Base-by-base conservation (phyloP, 2,113 vertebrate genomes). In the Brachionichthys hirsutus region DNA sequence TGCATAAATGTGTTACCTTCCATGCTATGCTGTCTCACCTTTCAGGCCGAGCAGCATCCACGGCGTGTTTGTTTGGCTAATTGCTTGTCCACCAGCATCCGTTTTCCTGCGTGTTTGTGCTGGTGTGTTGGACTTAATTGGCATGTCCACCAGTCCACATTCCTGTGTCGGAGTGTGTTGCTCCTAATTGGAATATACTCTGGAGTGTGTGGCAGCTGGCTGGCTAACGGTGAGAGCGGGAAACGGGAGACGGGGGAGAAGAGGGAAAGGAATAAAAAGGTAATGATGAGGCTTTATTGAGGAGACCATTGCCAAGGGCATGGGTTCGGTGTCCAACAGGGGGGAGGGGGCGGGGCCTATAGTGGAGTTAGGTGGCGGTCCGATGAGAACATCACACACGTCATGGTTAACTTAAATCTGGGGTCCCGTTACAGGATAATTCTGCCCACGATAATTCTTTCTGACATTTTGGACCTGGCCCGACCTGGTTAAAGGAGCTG, bases 201-300 rank as follows among this genome's bases (percentile, higher is more conserved):
- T 68, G 70, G 83, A 81, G 83, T 82, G 70, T 74, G 70, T 73
- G 65, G 87, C 81, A 85, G 78, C 84, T 84, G 84, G 84, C 79
- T 70, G 56, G 76, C 82, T 76, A 67, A 75, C 52, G 67, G 61
- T 75, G 57, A 80, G 64, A 57, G 81, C 67, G 64, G 65, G 62
- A 50, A 74, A 81, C 58, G 69, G 63, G 70, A 66, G 81, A 78
- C 77, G 77, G 66, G 73, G 61, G 51, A 48, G 64, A 48, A 44
- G 51, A 77, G 53, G 43, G 58, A 76, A 55, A 70, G 75, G 73
- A 73, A 78, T 86, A 85, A 83, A 85, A 74, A 81, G 85, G 81
- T 87, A 87, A 85, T 87, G 80, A 87, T 87, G 77, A 77, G 63
- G 52, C 81, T 84, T 82, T 87, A 87, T 87, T 83, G 80, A 87